These are phyloP conservation scores for Drosophila anomelani DNA, from an alignment of 2,888 invertebrate genomes.

Conservation along the genomic window DNA sequence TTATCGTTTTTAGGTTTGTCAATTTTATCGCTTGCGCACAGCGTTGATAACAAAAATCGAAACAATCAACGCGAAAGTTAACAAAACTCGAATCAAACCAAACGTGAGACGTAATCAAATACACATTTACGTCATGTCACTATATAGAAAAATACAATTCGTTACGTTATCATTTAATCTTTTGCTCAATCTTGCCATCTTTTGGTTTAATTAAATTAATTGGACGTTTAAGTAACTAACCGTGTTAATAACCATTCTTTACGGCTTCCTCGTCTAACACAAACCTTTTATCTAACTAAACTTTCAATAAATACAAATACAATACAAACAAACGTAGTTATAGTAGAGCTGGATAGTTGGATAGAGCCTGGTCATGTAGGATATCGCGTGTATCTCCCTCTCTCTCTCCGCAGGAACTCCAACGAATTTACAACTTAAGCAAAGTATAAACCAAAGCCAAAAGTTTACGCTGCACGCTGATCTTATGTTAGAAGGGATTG, in stretches of 20 bases:
- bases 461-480: conserved; percentile 86
- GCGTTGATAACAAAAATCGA: conserved; percentile 70
- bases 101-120: conserved; percentile 45
- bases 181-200: conserved; percentile 24
- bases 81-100: conserved; percentile 55
- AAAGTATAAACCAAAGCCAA: conserved; percentile 87
- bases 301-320: conserved; percentile 76
- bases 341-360: conserved; percentile 49
- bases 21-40: conserved; percentile 67
- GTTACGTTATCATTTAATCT: conserved; percentile 41
- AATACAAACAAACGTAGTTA: conserved; percentile 70
- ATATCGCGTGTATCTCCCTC: conserved; percentile 19
- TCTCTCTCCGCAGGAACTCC: conserved; percentile 31
- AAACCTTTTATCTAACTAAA: conserved; percentile 72
- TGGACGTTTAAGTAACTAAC: conserved; percentile 84
- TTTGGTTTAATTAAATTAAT: conserved; percentile 78
- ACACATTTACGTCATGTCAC: conserved; percentile 4
- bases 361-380: conserved; percentile 47
- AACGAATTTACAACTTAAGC: conserved; percentile 85
- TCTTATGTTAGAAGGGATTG: conserved; percentile 88
- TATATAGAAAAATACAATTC: conserved; percentile 46
- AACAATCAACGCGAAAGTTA: conserved; percentile 64
- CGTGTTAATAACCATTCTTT: conserved; percentile 72
- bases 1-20: conserved; percentile 28
- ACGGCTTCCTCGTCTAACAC: conserved; percentile 50